Base-by-base conservation (phyloP, 2,113 vertebrate genomes). In the Chamaea fasciata region DNA sequence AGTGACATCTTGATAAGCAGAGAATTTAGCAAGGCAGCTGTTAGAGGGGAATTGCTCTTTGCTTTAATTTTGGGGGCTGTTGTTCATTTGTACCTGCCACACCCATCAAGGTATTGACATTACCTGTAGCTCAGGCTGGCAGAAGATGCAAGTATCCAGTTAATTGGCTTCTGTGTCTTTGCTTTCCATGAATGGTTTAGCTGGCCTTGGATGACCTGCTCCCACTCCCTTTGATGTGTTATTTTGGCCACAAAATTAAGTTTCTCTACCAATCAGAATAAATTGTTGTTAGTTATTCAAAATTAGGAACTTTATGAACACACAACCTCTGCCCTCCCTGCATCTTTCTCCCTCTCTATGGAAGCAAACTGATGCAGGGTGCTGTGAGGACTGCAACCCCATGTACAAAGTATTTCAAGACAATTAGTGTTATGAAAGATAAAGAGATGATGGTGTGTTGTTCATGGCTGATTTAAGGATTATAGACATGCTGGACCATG, bases 41-140 rank as follows among this genome's bases (percentile, higher is more conserved):
- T 65, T 81, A 44, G 49, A 67, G 49, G 37, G 56, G 33, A 78
- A 12, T 53, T 6, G 4, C 39, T 59, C 31, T 49, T 82, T 44
- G 37, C 65, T 62, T 76, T 92, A 3, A 3, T 50, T 89, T 70
- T 71, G 28, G 46, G 63, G 21, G 8, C 9, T 87, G 3, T 49
- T 84, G 11, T 75, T 75, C 19, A 6, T n/a, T 56, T 60, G 41
- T 15, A 39, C 16, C 59, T 83, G 24, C 57, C 27, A 8, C 26
- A n/a, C 1, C 2, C 21, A 30, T 80, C 46, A 35, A 63, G 42
- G 22, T 78, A 14, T 13, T 64, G n/a, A 37, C 0, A 0, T 46
- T 77, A 13, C 57, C 37, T 19, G 0, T 41, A 28, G 35, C 42
- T 26, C 1, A 20, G 31, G 44, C 70, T 75, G 84, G 55, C 78